Evolutionary conservation across 2,113 vertebrate species (phyloP), one percentile per base, ranked within the genome.

Genomic region (Larimichthys crocea): DNA sequence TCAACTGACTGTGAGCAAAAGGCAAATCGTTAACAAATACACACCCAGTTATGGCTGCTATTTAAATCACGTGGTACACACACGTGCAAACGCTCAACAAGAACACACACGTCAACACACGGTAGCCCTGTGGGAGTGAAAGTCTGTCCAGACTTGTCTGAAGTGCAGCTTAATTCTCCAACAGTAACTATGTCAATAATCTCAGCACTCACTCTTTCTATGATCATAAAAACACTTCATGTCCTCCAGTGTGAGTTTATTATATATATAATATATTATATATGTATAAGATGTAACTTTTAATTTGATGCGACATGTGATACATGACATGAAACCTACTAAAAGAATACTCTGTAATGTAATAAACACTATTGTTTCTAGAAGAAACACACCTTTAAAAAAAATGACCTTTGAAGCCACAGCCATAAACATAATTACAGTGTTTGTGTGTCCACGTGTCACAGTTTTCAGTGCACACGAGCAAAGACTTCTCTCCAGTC

Each of bases 11-110:
- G n/a, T 24, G 65, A 73, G 31, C 60, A 74, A 72, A 73, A 63
- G 11, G n/a, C 50, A 73, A 63, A 14, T 17, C 50, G 56, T 68
- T 70, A 80, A 70, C 66, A 85, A 61, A 78, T 3, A 80, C 80
- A 89, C 85, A 67, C 79, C 68, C 65, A 87, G 74, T 72, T 76
- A 75, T 63, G 76, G 57, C 69, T 8, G 60, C 31, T 73, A 74
- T 84, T 80, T 63, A 76, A 82, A 79, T 82, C 88, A 91, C 65
- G 86, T 86, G 85, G 48, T 53, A 62, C 20, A 53, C 1, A 16
- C 73, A 80, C 52, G 16, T 63, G 26, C 66, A 79, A 42, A 69
- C 48, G 56, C 63, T 20, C 62, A 71, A 29, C 53, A 63, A 40
- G 6, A 11, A 46, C 44, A 46, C 11, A 44, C 44, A 44, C 10